These are phyloP conservation scores for Meleagris gallopavo DNA, from an alignment of 2,113 vertebrate species.

Conservation along the genomic window DNA sequence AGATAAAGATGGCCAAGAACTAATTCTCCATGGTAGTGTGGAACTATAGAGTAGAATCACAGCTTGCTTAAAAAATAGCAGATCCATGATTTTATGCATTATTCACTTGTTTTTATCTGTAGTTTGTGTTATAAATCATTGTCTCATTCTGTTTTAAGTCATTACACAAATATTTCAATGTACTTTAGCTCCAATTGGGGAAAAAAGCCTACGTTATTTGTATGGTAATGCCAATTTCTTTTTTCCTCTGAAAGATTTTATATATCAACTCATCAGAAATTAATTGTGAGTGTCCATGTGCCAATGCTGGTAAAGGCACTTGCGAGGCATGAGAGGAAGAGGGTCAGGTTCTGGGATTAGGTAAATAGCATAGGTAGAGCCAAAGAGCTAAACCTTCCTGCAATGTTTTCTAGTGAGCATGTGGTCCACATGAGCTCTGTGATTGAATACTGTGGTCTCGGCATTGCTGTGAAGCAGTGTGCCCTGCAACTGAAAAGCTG, in stretches of 20 bases:
- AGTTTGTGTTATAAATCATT: neutral
- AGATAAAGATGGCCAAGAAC: neutral
- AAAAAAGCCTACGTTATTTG: neutral
- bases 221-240: neutral
- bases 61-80: neutral
- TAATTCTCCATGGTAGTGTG: neutral
- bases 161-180: neutral
- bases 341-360: too few species aligned
- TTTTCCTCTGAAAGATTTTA: neutral
- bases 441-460: neutral
- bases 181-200: neutral
- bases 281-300: neutral
- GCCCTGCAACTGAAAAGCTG: neutral
- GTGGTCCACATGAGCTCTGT: accelerated
- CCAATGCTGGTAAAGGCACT: neutral
- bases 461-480: neutral
- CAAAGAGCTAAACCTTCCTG: accelerated
- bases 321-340: neutral
- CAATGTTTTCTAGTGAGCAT: neutral
- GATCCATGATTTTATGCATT: neutral
- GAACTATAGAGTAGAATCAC: neutral
- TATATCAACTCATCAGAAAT: neutral
- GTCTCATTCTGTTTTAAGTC: neutral
- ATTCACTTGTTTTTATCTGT: neutral
- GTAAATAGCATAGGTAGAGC: neutral